Percentiles rank a stretch among this genome's conserved stretches.
phyloP scores from a whole-genome alignment of 2,888 invertebrate genomes.

The Metalampra italica region DNA sequence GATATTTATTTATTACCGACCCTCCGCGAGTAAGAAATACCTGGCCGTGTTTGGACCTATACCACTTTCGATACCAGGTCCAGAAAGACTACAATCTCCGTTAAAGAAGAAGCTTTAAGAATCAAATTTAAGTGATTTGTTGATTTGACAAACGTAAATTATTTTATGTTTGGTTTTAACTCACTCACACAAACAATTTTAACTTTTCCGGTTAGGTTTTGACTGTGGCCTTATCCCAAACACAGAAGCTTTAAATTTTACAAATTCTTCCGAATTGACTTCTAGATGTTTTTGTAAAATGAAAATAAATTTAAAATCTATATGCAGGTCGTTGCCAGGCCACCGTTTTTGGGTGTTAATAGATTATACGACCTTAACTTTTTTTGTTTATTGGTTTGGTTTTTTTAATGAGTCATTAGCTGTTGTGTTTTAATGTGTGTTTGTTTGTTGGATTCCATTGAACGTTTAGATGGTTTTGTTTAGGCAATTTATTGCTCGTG shows the following conservation, averaged over 20 bases:
- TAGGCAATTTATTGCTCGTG: background rate
- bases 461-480: constrained; percentile 1
- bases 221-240: background rate
- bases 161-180: background rate
- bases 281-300: constrained; percentile 31
- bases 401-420: constrained; percentile 29
- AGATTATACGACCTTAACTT: constrained; percentile 38
- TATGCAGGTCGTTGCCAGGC: constrained; percentile 48
- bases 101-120: background rate
- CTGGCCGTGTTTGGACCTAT: constrained; percentile 30
- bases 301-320: constrained; percentile 65
- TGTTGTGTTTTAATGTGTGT: constrained; percentile 15
- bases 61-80: constrained; percentile 6
- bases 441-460: background rate
- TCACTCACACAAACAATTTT: background rate
- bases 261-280: background rate
- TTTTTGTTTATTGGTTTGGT: constrained; percentile 18
- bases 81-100: background rate
- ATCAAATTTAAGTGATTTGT: background rate
- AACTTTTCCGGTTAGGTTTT: background rate
- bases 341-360: constrained; percentile 70
- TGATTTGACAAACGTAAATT: background rate
- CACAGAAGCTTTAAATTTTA: background rate
- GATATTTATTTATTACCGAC: constrained; percentile 74
- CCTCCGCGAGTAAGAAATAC: constrained; percentile 64